phyloP scores from a whole-genome alignment of 1,140 invertebrate species.

The Wasmannia auropunctata region DNA sequence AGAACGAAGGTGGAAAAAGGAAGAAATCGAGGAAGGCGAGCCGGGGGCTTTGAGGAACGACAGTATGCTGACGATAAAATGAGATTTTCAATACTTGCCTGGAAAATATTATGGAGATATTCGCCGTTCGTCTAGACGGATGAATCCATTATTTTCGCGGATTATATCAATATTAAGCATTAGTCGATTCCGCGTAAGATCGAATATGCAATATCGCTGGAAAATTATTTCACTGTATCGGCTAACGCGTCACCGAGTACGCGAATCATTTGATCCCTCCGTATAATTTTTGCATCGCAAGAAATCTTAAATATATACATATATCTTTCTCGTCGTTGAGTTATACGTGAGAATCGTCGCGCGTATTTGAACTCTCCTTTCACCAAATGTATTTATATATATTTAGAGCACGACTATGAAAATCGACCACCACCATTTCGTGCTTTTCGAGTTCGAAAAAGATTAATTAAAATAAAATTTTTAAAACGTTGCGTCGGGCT shows the following conservation, averaged over 20 bases:
- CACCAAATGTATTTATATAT: not conserved
- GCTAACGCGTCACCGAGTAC: conserved; percentile 6
- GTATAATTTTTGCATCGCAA: not conserved
- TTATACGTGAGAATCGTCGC: not conserved
- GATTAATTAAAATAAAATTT: conserved; percentile 27
- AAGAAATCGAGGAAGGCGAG: conserved; percentile 64
- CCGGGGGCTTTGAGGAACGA: conserved; percentile 67
- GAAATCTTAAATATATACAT: conserved; percentile 11
- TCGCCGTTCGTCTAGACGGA: conserved; percentile 56
- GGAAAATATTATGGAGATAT: conserved; percentile 61
- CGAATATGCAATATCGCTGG: not conserved
- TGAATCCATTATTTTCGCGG: conserved; percentile 61
- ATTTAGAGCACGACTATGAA: not conserved
- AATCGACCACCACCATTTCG: not conserved
- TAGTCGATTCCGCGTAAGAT: conserved; percentile 39
- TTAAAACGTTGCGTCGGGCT: not conserved
- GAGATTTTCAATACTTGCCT: conserved; percentile 67
- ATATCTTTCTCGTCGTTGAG: not conserved
- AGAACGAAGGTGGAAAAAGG: conserved; percentile 70
- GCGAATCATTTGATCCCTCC: conserved; percentile 4
- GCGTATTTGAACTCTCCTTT: not conserved
- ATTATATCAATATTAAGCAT: conserved; percentile 57
- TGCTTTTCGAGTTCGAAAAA: not conserved
- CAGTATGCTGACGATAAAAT: conserved; percentile 69
- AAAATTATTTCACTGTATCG: conserved; percentile 20